phyloP scores from a whole-genome alignment of 1,140 invertebrate species.

The Atta texana region DNA sequence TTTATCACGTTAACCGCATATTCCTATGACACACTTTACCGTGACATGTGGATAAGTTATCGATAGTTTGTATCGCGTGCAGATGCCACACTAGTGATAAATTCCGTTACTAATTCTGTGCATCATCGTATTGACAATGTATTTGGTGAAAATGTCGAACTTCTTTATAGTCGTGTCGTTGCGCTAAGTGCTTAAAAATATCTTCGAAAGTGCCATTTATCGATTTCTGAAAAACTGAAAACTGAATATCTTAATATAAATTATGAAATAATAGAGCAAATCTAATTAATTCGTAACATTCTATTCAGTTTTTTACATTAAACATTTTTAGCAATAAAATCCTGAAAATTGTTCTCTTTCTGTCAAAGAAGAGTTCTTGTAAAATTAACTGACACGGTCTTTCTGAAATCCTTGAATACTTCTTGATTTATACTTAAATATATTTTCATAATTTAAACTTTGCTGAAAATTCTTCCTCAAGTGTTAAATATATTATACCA shows the following conservation, averaged over 20 bases:
- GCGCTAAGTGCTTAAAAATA: conserved; percentile 10
- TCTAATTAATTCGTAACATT: not conserved
- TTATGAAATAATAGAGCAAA: conserved; percentile 34
- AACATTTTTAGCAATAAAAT: conserved; percentile 18
- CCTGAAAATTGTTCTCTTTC: not conserved
- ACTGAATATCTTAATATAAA: conserved; percentile 11
- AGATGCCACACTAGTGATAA: conserved; percentile 55
- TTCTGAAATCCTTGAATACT: not conserved
- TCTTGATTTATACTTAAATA: conserved; percentile 10
- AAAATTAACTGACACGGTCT: conserved; percentile 4
- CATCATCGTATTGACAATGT: conserved; percentile 34
- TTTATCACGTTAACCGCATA: conserved; percentile 53
- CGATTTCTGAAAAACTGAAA: conserved; percentile 9
- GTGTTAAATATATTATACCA: not conserved
- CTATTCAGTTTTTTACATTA: not conserved
- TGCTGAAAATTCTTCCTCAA: not conserved
- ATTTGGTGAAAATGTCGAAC: conserved; percentile 20
- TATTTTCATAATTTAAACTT: not conserved
- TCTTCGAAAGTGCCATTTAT: conserved; percentile 25
- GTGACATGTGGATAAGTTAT: conserved; percentile 50
- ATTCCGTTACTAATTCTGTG: conserved; percentile 55
- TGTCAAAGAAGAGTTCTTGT: not conserved
- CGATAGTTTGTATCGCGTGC: conserved; percentile 60
- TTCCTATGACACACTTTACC: conserved; percentile 56
- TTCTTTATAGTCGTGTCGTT: not conserved